Base-by-base conservation (phyloP, 2,888 invertebrate species). In the Cephus spinipes region DNA sequence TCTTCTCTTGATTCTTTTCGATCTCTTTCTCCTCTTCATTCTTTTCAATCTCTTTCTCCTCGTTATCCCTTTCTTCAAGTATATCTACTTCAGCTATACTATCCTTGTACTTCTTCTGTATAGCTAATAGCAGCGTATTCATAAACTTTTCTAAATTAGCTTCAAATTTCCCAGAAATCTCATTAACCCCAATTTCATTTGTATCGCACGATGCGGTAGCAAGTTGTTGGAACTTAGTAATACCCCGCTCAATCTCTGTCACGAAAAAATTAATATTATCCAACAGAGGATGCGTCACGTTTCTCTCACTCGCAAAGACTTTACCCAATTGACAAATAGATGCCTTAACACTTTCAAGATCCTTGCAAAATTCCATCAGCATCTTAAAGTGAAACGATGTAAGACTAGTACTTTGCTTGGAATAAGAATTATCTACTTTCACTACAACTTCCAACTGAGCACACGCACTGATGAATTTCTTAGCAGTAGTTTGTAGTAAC, bases 51-150 rank as follows among this genome's bases (percentile, higher is more conserved):
- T 55, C 55, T 9, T 55, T 55, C 55, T 92, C 92, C n/a, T 73
- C 40, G 73, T 84, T 82, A 68, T 89, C 88, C 11, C 92, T 89
- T 78, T 93, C 92, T 12, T 87, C 82, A 74, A 87, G 91, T 71
- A 90, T 90, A 69, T 82, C 87, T 79, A 83, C 85, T 11, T 91
- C 86, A 35, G 83, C 81, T 30, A 87, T 85, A 85, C 92, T 92
- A 80, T 93, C 92, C 86, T 95, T 94, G 81, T 93, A 94, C 34
- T 94, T 91, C 82, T 93, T 93, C 87, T 95, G 95, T 79, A 95
- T 90, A 0, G 93, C 92, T 12, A 94, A 83, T 23, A 95, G 90
- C 69, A 94, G 91, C 73, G 89, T 90, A 76, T 93, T 93, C 0
- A 94, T 86, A 69, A 94, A 86, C 76, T 90, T 87, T 80, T 94